Conservation (phyloP, 2,888 invertebrate species). For the Drosophila lacicola region DNA sequence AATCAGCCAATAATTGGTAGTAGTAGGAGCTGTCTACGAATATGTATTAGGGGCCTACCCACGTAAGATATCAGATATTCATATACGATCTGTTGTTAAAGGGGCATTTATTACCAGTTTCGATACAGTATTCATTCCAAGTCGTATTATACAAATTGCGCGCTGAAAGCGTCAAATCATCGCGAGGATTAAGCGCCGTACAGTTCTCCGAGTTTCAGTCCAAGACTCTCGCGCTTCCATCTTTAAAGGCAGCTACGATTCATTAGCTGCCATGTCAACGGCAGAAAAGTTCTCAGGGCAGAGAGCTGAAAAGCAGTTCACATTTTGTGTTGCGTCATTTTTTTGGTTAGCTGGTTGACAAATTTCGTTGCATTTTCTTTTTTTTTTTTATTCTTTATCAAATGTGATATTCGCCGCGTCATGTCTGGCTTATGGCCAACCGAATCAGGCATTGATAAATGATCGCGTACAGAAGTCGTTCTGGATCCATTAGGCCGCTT, state of each 20-base stretch:
- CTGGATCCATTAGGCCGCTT: slow-evolving; percentile 25
- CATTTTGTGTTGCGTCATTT: slow-evolving; percentile 74
- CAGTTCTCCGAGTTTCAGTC: not conserved
- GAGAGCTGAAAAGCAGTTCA: slow-evolving; percentile 29
- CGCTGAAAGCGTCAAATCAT: slow-evolving; percentile 73
- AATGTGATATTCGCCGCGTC: slow-evolving; percentile 35
- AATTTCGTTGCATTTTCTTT: slow-evolving; percentile 49
- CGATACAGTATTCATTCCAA: slow-evolving; percentile 2
- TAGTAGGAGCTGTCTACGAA: too few species aligned
- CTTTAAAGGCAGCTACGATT: slow-evolving; percentile 38
- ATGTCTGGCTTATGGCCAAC: slow-evolving; percentile 40
- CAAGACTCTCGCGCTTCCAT: slow-evolving; percentile 6
- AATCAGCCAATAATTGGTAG: too few species aligned
- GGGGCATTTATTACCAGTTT: not conserved
- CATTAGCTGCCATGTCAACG: slow-evolving; percentile 46
- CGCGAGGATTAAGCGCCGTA: slow-evolving; percentile 64
- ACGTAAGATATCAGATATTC: too few species aligned
- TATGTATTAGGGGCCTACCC: too few species aligned
- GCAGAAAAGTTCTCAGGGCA: slow-evolving; percentile 49
- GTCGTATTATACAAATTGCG: slow-evolving; percentile 47
- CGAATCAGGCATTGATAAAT: slow-evolving; percentile 58
- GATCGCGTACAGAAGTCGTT: slow-evolving; percentile 18
- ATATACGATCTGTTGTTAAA: too few species aligned
- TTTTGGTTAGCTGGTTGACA: slow-evolving; percentile 45
- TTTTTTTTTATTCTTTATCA: slow-evolving; percentile 24